Evolutionary conservation across 2,888 invertebrate genomes (phyloP), one percentile per base, ranked within the genome.

Genomic region (Drosophila kuntzei): DNA sequence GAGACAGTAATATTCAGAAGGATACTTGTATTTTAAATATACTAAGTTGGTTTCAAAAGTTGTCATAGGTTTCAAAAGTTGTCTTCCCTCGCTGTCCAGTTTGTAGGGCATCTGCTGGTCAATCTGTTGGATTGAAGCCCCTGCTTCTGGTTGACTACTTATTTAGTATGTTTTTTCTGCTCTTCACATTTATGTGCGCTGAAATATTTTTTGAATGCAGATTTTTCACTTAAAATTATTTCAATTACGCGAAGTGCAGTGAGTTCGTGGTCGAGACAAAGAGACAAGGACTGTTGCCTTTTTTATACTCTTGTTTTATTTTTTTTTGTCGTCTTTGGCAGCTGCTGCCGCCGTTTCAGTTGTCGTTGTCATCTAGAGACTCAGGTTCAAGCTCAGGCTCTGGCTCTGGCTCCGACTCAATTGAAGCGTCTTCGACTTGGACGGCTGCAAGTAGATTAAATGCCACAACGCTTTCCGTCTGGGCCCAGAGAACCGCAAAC

Each of bases 141-240:
- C 16, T 16, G 60, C 43, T 57, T 11, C 58, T 51, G 47, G 43
- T 14, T 62, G 36, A 44, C 60, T 66, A 34, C 53, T 62, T 66
- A 36, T 39, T 64, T 64, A 27, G 29, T 65, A 51, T n/a, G 37
- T 36, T 65, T 53, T 39, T 55, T 36, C 36, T 63, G 59, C 47
- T 67, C 49, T 47, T 66, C 72, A 78, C 72, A 76, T 80, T 77
- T 84, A 66, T 78, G 76, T 70, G 69, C 58, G 51, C 54, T 85
- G 79, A 87, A 80, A 79, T 82, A 82, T 85, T 82, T 85, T 87
- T 85, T 87, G 80, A 85, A 85, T 83, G 86, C 85, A 85, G 83
- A 85, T 85, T 85, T 86, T 85, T 85, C 86, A 87, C 87, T 85
- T 85, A 80, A 85, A 85, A 85, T 85, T 87, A 85, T 85, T 85